A percentile compares a stretch with the other conserved stretches of the same genome.
These are phyloP conservation scores for Eurypyga helias DNA, from an alignment of 2,113 vertebrate species.

Conservation along the genomic window DNA sequence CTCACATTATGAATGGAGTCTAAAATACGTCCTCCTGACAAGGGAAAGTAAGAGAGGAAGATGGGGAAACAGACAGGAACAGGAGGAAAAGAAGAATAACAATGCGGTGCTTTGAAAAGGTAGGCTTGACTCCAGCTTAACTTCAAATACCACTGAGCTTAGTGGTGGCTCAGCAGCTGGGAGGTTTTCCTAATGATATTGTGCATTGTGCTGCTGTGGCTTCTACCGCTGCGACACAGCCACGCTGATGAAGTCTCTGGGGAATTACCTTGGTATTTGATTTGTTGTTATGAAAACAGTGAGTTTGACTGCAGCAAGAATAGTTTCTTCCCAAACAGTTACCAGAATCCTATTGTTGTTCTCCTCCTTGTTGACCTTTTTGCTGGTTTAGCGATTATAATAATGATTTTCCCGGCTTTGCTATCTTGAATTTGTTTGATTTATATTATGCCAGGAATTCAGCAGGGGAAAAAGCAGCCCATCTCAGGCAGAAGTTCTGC, in stretches of 20 bases:
- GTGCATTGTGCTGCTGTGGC: not conserved
- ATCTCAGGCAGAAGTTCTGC: not conserved
- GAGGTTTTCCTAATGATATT: not conserved
- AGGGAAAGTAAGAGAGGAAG: not conserved
- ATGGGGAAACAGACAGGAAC: not conserved
- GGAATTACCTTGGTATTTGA: conserved; percentile 57
- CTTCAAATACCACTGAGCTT: not conserved
- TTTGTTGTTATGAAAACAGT: conserved; percentile 65
- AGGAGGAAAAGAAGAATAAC: not conserved
- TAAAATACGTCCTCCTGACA: not conserved
- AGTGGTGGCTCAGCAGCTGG: not conserved
- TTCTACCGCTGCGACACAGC: not conserved
- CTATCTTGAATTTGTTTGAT: conserved; percentile 50
- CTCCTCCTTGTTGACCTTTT: conserved; percentile 62
- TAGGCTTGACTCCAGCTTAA: not conserved
- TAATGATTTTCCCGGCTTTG: conserved; percentile 55
- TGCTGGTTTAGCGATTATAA: conserved; percentile 25
- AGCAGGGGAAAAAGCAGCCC: not conserved
- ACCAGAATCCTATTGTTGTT: conserved; percentile 70
- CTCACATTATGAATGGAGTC: not conserved
- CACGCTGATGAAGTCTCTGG: not conserved
- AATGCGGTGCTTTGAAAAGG: not conserved
- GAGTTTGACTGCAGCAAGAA: conserved; percentile 42
- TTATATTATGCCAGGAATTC: conserved; percentile 34
- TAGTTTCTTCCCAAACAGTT: conserved; percentile 64